Percentiles rank a stretch among this genome's conserved stretches.
Conservation (phyloP, 2,113 vertebrate genomes). For the Toxostoma redivivum region DNA sequence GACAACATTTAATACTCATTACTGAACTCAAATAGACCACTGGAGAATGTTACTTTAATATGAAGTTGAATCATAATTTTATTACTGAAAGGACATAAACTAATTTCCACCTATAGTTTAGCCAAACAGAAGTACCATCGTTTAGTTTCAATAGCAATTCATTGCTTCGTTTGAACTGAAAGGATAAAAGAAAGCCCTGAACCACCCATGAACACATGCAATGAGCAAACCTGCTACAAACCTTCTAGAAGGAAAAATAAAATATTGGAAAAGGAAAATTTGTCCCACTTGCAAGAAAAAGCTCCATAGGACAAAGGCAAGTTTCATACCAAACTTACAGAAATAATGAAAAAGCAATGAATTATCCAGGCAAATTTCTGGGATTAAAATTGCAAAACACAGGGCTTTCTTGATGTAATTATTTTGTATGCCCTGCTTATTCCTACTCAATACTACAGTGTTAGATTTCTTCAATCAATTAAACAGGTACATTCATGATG, state of each 20-base stretch:
- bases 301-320: neutral
- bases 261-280: neutral
- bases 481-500: conserved; percentile 3
- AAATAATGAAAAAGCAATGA: neutral
- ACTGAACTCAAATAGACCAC: neutral
- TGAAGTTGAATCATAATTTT: neutral
- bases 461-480: conserved; percentile 28
- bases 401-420: neutral
- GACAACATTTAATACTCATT: neutral
- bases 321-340: neutral
- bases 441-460: neutral
- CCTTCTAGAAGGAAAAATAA: neutral
- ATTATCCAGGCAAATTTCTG: neutral
- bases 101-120: neutral
- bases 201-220: neutral
- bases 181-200: neutral
- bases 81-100: neutral
- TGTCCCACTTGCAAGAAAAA: neutral
- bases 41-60: neutral
- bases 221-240: neutral
- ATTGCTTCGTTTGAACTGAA: neutral
- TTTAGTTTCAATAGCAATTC: neutral
- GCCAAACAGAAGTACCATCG: neutral
- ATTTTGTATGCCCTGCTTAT: conserved; percentile 22
- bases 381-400: neutral